Percentiles rank a stretch among this genome's conserved stretches.
Conservation (phyloP, 1,140 invertebrate species). For the Geopemphigus sp. region DNA sequence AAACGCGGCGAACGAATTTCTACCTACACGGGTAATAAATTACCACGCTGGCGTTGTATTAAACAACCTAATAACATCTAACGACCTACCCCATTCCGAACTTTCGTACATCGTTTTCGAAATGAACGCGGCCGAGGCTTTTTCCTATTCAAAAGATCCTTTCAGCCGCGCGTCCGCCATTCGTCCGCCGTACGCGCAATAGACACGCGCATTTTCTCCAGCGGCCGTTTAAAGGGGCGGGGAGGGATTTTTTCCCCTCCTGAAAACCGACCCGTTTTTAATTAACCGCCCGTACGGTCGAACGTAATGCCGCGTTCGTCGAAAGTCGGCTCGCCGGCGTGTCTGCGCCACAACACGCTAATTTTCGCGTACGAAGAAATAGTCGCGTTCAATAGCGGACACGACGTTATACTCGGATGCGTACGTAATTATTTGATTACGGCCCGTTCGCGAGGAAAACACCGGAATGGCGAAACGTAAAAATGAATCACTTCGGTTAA, state of each 20-base stretch:
- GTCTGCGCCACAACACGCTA: too few relatives aligned
- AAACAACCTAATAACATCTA: slow-evolving; percentile 27
- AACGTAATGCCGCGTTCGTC: not conserved
- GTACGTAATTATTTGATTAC: too few relatives aligned
- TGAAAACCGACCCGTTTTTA: slow-evolving; percentile 41
- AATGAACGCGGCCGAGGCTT: not conserved
- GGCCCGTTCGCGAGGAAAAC: too few relatives aligned
- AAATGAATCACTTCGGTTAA: too few relatives aligned
- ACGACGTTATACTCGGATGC: too few relatives aligned
- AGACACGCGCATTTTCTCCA: not conserved
- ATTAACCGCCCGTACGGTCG: slow-evolving; percentile 23
- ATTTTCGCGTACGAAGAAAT: too few relatives aligned
- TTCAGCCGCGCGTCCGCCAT: too few relatives aligned
- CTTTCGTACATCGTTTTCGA: slow-evolving; percentile 17
- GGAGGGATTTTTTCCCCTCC: not conserved
- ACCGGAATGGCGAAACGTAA: too few relatives aligned
- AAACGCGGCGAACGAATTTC: slow-evolving; percentile 1
- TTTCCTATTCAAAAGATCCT: slow-evolving; percentile 21
- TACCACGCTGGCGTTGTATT: slow-evolving; percentile 14
- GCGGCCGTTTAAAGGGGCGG: slow-evolving; percentile 17
- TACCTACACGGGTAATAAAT: slow-evolving; percentile 19
- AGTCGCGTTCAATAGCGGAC: too few relatives aligned
- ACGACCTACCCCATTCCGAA: slow-evolving; percentile 28
- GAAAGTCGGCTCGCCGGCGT: not conserved
- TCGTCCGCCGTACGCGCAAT: too few relatives aligned